Evolutionary conservation across 2,888 invertebrate species (phyloP).

Genomic region (Tipula vernalis): DNA sequence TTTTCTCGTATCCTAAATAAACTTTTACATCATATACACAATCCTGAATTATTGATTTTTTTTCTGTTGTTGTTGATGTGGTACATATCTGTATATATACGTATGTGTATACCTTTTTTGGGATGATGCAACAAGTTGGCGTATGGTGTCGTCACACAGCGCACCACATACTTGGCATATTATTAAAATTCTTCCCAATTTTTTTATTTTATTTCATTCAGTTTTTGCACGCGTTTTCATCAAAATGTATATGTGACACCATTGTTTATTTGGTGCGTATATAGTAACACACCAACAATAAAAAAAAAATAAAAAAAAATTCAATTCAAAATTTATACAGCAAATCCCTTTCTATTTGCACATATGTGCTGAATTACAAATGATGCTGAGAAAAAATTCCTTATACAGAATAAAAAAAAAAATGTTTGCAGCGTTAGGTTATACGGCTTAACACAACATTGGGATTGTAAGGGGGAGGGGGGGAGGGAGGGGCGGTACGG

Average conservation of each 20-base stretch:
- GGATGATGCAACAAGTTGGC: neutral
- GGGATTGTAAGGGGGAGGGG: neutral
- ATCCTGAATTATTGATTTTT: neutral
- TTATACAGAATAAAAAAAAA: neutral
- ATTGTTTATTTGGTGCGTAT: neutral
- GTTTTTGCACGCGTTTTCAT: neutral
- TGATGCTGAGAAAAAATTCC: neutral
- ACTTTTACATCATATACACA: neutral
- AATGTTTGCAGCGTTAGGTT: neutral
- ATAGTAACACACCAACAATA: neutral
- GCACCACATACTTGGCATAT: neutral
- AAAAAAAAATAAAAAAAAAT: too few species aligned
- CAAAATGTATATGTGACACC: neutral
- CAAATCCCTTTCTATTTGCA: neutral
- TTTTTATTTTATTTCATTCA: neutral
- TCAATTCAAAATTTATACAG: neutral
- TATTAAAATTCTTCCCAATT: neutral
- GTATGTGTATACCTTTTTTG: neutral
- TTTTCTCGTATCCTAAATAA: neutral
- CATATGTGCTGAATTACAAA: neutral
- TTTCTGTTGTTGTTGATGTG: neutral
- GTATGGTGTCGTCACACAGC: neutral
- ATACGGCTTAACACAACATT: neutral
- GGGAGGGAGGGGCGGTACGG: too few species aligned
- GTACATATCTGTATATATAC: neutral